Conservation (phyloP, 2,113 vertebrate genomes). For the Pachypanchax playfairii region DNA sequence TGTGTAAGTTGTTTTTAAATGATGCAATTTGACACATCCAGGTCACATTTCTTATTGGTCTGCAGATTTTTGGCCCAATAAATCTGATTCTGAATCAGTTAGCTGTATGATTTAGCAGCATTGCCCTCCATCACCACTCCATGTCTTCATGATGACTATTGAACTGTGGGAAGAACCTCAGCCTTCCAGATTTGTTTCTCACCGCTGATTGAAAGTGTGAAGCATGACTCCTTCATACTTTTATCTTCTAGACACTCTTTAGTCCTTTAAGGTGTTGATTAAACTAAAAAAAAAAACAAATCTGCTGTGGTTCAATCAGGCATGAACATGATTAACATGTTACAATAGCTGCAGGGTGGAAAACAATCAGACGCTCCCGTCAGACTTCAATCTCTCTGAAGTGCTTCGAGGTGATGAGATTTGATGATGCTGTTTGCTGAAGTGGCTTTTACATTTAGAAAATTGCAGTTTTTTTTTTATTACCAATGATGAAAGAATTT, state of each 20-base stretch:
- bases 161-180: conserved; percentile 5
- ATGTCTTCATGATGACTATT: background rate
- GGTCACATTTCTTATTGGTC: background rate
- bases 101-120: background rate
- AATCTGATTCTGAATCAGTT: background rate
- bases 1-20: no score
- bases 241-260: background rate
- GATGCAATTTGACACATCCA: background rate
- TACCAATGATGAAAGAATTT: background rate
- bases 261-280: background rate
- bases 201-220: conserved; percentile 1
- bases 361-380: conserved; percentile 14
- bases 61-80: background rate
- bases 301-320: background rate
- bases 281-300: background rate
- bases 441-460: conserved; percentile 5
- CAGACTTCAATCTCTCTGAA: conserved; percentile 13
- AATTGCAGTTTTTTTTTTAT: background rate
- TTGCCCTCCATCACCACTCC: background rate
- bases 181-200: background rate
- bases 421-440: conserved; percentile 26
- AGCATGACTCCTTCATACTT: fast-evolving
- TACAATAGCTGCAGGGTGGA: background rate
- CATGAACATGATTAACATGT: conserved; percentile 11
- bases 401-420: conserved; percentile 11